phyloP scores from a whole-genome alignment of 2,113 vertebrate genomes.

The Epinephelus cyanopodus region DNA sequence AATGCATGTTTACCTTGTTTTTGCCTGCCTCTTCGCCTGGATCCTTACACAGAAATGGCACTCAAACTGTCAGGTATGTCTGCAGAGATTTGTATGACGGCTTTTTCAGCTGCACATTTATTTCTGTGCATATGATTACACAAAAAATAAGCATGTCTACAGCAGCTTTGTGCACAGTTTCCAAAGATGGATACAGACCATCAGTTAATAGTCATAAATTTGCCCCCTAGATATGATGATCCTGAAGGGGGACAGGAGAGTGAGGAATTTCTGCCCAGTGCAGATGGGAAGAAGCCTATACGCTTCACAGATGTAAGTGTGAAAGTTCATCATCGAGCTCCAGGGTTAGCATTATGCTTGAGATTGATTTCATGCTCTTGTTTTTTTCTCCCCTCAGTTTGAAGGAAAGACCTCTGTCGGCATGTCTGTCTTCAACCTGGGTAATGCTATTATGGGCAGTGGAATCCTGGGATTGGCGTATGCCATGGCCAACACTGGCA shows the following conservation, averaged over 20 bases:
- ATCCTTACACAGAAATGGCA: conserved; percentile 80
- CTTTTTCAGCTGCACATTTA: conserved; percentile 15
- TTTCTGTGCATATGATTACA: neutral
- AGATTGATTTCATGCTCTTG: conserved; percentile 1
- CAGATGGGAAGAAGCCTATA: conserved; percentile 87
- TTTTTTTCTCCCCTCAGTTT: conserved; percentile 84
- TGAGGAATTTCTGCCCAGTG: conserved; percentile 89
- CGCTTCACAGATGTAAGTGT: conserved; percentile 93
- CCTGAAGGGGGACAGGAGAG: conserved; percentile 84
- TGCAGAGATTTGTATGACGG: neutral
- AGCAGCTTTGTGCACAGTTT: conserved; percentile 13
- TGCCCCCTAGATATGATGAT: conserved; percentile 87
- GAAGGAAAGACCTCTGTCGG: conserved; percentile 98
- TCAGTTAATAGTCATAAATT: neutral
- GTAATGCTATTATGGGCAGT: conserved; percentile 99
- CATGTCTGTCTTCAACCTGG: conserved; percentile 99
- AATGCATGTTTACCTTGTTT: conserved; percentile 82
- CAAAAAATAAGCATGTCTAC: neutral
- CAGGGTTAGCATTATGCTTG: neutral
- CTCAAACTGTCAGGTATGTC: conserved; percentile 81
- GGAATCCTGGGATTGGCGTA: conserved; percentile 98
- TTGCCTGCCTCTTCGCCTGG: conserved; percentile 67
- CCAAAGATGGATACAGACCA: neutral
- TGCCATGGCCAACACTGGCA: conserved; percentile 98
- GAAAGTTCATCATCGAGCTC: neutral